phyloP scores from a whole-genome alignment of 2,797 vertebrate genomes.

The Smutsia temminckii region DNA sequence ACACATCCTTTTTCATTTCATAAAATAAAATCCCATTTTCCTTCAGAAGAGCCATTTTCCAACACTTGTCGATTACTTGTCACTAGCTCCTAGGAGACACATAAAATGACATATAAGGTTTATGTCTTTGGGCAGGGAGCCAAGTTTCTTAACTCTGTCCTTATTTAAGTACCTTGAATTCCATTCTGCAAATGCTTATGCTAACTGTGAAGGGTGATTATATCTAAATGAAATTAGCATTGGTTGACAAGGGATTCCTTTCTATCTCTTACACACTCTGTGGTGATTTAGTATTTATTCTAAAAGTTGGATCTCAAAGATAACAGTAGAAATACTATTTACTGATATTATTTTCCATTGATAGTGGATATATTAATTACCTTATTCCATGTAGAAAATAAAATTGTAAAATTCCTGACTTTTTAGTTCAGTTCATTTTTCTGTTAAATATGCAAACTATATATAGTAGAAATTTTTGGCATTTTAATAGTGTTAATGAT shows the following conservation, averaged over 20 bases:
- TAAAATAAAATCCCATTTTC: background rate
- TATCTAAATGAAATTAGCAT: background rate
- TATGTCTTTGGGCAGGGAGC: background rate
- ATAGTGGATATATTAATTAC: background rate
- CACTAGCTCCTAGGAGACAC: background rate
- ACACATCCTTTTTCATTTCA: background rate
- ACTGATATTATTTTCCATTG: background rate
- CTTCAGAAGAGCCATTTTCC: background rate
- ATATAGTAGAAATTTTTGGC: background rate
- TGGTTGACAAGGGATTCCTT: background rate
- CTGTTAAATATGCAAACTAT: background rate
- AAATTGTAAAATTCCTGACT: background rate
- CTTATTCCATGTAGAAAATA: background rate
- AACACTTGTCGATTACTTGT: background rate
- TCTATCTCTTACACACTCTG: background rate
- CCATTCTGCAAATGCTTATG: background rate
- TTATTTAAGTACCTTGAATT: background rate
- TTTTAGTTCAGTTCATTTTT: background rate
- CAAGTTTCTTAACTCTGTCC: background rate
- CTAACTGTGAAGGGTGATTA: background rate
- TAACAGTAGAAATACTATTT: background rate
- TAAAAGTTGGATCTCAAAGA: background rate
- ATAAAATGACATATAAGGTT: background rate
- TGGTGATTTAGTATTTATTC: background rate
- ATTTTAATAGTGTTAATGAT: background rate